phyloP scores from a whole-genome alignment of 2,113 vertebrate genomes.

The Chaetodon trifascialis region DNA sequence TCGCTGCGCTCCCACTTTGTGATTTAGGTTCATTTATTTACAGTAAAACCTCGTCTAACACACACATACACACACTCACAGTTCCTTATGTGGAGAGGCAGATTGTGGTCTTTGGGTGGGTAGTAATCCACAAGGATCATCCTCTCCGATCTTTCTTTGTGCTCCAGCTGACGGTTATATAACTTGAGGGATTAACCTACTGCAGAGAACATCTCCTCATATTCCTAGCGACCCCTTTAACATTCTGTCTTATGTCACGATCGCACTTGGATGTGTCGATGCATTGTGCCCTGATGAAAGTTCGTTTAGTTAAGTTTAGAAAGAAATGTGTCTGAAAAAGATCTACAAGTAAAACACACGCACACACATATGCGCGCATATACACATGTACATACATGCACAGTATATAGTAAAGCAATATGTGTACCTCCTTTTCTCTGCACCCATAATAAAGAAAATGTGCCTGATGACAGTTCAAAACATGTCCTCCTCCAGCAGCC shows the following conservation, averaged over 20 bases:
- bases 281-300: neutral
- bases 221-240: neutral
- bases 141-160: conserved; percentile 29
- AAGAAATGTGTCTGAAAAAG: neutral
- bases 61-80: neutral
- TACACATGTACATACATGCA: neutral
- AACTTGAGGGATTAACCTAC: conserved; percentile 30
- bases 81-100: conserved; percentile 4
- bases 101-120: conserved; percentile 6
- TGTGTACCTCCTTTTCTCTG: neutral
- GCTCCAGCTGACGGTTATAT: conserved; percentile 32
- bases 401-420: too few relatives aligned
- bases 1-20: neutral
- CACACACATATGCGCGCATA: neutral
- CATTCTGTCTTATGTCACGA: neutral
- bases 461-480: neutral
- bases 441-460: neutral
- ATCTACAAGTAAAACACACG: neutral
- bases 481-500: neutral
- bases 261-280: neutral
- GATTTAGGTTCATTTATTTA: conserved; percentile 12
- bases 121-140: conserved; percentile 55
- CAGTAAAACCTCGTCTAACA: neutral
- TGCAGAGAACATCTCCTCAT: conserved; percentile 15
- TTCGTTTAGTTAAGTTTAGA: neutral